Evolutionary conservation across 2,797 vertebrate species (phyloP).

Genomic region (Enoplosus armatus): DNA sequence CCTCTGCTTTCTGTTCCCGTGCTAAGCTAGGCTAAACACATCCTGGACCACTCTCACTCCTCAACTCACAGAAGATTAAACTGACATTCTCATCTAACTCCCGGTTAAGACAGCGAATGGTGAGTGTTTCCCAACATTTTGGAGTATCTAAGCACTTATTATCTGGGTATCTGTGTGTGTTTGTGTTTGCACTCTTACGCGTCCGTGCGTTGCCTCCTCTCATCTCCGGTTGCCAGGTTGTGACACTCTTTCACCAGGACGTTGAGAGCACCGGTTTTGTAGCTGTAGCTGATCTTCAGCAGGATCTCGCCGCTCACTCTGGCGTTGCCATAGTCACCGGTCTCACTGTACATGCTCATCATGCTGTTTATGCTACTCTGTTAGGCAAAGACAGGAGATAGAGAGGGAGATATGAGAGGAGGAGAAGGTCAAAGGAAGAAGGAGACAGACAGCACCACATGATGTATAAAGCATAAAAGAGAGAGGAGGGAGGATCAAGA

Average conservation of each 20-base stretch:
- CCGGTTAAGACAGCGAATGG: neutral
- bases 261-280: constrained; percentile 96
- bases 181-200: constrained; percentile 86
- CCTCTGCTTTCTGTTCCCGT: neutral
- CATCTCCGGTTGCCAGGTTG: constrained; percentile 94
- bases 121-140: neutral
- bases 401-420: constrained; percentile 8
- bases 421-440: constrained; percentile 17
- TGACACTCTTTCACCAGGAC: constrained; percentile 94
- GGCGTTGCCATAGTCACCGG: constrained; percentile 95
- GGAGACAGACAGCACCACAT: neutral
- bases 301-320: constrained; percentile 96
- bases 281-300: constrained; percentile 94
- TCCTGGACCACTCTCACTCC: neutral
- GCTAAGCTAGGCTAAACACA: neutral
- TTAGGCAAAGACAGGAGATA: constrained; percentile 37
- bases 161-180: neutral
- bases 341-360: constrained; percentile 97
- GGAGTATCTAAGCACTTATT: too few species aligned
- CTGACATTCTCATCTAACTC: neutral
- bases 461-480: neutral
- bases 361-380: constrained; percentile 98
- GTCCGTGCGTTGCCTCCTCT: constrained; percentile 94
- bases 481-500: neutral
- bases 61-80: neutral